Base-by-base conservation (phyloP, 2,888 invertebrate species). In the Siphlonurus alternatus region DNA sequence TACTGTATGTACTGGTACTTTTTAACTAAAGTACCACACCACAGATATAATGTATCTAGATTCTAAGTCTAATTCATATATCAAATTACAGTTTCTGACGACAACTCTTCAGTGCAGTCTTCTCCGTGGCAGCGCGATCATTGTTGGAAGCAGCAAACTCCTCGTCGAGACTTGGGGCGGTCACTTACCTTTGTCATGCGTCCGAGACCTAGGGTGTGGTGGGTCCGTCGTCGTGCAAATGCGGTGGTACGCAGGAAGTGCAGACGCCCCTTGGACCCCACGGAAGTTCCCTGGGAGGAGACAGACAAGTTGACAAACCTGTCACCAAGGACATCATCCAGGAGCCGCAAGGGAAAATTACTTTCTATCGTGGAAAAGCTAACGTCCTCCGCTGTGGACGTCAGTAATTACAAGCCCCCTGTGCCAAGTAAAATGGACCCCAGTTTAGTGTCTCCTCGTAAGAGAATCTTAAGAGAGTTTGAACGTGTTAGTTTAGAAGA, bases 91-190 rank as follows among this genome's bases (percentile, higher is more conserved):
- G 86, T 88, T 77, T 90, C 91, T 72, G 92, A 92, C 80, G 92
- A 92, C 77, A 92, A 90, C 78, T 89, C 89, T 73, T 92, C 91
- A 69, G 83, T 92, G 74, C 90, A 91, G 76, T 91, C 91, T 70
- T 92, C 91, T 72, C 92, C 91, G 67, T 91, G 91, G 89, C 89
- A 90, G 77, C 83, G 91, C 71, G 91, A 92, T 77, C 90, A 90
- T 78, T 87, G 88, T 74, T 92, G 91, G 89, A 91, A 91, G 76
- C 91, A 91, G 76, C 79, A 84, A 68, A 80, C 83, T 69, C 91
- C 91, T 65, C 83, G 85, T 71, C 83, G 83, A 69, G 84, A 86
- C 74, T 79, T 85, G 69, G 86, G 87, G 73, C 84, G 83, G 73
- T 86, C 87, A 78, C 79, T 89, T 78, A 25, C 68, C 22, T 69